These are phyloP conservation scores for Ceuthmochares aereus DNA, from an alignment of 2,113 vertebrate genomes.

Conservation along the genomic window DNA sequence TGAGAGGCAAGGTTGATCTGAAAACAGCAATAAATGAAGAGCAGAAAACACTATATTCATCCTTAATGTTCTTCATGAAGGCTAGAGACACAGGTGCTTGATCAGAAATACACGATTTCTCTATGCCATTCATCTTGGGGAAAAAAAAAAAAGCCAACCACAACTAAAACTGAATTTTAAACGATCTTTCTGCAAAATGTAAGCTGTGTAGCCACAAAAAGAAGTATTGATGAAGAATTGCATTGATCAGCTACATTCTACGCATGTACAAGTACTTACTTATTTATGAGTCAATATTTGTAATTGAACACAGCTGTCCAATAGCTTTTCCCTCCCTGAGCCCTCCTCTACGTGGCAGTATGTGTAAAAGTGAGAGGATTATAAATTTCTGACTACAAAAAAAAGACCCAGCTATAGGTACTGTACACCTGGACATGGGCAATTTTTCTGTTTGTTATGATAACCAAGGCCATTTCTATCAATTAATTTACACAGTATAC, in stretches of 20 bases:
- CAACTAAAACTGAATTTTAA: background rate
- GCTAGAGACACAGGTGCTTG: background rate
- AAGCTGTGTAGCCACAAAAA: background rate
- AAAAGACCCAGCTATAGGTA: background rate
- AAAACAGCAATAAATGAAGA: background rate
- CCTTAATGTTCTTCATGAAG: background rate
- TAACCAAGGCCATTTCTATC: background rate
- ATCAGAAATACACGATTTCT: background rate
- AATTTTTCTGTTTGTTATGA: background rate
- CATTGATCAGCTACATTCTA: background rate
- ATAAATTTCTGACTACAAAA: background rate
- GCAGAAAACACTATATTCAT: background rate
- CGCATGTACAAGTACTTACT: background rate
- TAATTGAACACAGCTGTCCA: background rate
- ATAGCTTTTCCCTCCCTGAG: background rate
- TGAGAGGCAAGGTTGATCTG: background rate
- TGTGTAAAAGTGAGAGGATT: background rate
- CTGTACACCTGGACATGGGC: rapidly evolving
- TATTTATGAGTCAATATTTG: background rate
- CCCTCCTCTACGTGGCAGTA: background rate
- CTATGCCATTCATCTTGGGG: background rate
- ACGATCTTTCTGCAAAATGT: background rate
- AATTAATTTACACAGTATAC: background rate
- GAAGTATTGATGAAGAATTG: background rate
- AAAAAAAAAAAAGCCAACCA: background rate